A percentile compares a stretch with the other conserved stretches of the same genome.
phyloP scores from a whole-genome alignment of 2,888 invertebrate species.

The Campoplex nolae region DNA sequence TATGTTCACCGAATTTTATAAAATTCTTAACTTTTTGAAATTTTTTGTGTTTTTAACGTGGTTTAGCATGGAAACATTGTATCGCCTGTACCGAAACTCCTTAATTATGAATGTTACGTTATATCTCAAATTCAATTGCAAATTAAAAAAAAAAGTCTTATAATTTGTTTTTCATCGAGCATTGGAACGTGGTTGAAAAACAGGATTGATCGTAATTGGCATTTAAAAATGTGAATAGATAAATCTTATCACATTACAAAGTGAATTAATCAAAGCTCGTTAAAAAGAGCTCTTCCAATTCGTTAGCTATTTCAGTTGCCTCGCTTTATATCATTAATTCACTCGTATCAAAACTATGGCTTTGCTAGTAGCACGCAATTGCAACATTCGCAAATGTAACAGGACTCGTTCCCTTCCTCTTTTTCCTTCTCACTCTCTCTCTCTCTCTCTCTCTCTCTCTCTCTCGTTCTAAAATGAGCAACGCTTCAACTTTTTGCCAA shows the following conservation, averaged over 20 bases:
- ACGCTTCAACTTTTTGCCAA: slow-evolving; percentile 23
- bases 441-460: too few species aligned
- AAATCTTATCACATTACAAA: slow-evolving; percentile 3
- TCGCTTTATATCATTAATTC: slow-evolving; percentile 28
- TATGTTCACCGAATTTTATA: too few species aligned
- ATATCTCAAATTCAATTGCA: background rate
- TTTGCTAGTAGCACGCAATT: slow-evolving; percentile 24
- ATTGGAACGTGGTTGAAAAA: background rate
- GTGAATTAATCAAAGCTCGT: slow-evolving; percentile 33
- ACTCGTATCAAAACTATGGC: slow-evolving; percentile 28
- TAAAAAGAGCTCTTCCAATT: slow-evolving; percentile 20
- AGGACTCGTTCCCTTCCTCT: background rate
- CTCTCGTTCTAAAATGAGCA: slow-evolving; percentile 33
- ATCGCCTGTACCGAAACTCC: too few species aligned
- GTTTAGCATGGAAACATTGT: too few species aligned
- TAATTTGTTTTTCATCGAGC: background rate
- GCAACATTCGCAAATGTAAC: slow-evolving; percentile 29
- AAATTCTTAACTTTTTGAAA: too few species aligned
- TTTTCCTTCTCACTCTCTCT: too few species aligned
- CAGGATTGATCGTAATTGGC: background rate
- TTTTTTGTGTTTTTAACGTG: too few species aligned
- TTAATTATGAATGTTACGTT: background rate
- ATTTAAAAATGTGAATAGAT: background rate
- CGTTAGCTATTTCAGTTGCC: slow-evolving; percentile 40
- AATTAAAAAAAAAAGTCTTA: background rate